Evolutionary conservation across 2,797 vertebrate species (phyloP).

Genomic region (Pyrocephalus nanus): DNA sequence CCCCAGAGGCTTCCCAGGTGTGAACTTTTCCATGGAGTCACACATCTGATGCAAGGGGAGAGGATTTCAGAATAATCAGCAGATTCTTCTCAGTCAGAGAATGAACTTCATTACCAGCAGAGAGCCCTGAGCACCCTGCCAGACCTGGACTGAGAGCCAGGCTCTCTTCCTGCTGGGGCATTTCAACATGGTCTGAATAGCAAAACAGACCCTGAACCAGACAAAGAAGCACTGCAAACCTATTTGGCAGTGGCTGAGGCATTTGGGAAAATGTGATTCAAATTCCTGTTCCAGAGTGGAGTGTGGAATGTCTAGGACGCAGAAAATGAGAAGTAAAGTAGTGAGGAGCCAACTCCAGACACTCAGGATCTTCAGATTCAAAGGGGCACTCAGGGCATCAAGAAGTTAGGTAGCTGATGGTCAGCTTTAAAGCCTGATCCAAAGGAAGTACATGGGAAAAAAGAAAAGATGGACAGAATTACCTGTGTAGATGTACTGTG

Average conservation of each 20-base stretch:
- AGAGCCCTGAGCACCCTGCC: background rate
- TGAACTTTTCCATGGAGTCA: background rate
- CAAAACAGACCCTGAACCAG: background rate
- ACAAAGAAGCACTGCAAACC: background rate
- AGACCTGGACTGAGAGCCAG: background rate
- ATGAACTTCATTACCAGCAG: background rate
- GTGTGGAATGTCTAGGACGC: background rate
- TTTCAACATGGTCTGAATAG: background rate
- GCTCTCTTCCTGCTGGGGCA: background rate
- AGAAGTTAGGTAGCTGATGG: background rate
- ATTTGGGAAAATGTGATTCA: background rate
- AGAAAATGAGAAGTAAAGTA: background rate
- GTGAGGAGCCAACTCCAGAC: background rate
- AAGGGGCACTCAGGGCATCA: background rate
- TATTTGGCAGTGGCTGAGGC: background rate
- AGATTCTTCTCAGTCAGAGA: too few species aligned
- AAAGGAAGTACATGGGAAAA: background rate
- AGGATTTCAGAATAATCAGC: background rate
- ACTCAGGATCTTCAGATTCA: background rate
- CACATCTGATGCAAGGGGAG: background rate
- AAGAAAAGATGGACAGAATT: background rate
- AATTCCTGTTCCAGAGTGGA: background rate
- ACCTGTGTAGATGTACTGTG: background rate
- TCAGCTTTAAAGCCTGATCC: background rate
- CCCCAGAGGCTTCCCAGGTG: background rate